These are phyloP conservation scores for Dicycla oo DNA, from an alignment of 2,888 invertebrate species.

Conservation along the genomic window DNA sequence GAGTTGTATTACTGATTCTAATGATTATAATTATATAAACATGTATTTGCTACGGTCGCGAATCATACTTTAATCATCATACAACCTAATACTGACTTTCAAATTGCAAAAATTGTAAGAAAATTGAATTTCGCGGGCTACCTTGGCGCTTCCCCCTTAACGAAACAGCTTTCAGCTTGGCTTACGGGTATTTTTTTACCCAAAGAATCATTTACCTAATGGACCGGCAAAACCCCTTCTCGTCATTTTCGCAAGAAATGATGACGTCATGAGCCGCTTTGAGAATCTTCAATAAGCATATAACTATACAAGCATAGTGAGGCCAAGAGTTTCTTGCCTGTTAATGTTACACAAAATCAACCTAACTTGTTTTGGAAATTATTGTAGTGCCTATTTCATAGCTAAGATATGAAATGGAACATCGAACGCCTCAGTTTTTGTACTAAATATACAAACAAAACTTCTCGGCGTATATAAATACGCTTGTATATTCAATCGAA, in stretches of 20 bases:
- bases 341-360: not conserved
- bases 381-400: constrained; percentile 1
- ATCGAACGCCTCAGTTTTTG: constrained; percentile 15
- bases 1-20: no score
- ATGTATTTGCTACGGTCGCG: no score
- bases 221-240: constrained; percentile 34
- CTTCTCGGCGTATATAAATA: constrained; percentile 27
- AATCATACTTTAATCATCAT: no score
- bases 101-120: no score
- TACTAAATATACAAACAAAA: constrained; percentile 9
- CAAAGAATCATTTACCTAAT: constrained; percentile 56
- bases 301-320: constrained; percentile 21
- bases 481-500: constrained; percentile 9
- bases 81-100: no score
- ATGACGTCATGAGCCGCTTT: constrained; percentile 43
- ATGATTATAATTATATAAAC: no score
- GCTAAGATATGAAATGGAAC: constrained; percentile 9
- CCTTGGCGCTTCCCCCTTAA: no score
- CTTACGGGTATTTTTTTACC: constrained; percentile 38
- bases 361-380: constrained; percentile 7
- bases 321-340: not conserved
- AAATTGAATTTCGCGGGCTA: no score
- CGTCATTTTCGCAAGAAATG: constrained; percentile 44
- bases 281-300: constrained; percentile 24
- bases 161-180: constrained; percentile 36